These are phyloP conservation scores for Sebastes kiyomatsui DNA, from an alignment of 2,797 vertebrate species.

Conservation along the genomic window DNA sequence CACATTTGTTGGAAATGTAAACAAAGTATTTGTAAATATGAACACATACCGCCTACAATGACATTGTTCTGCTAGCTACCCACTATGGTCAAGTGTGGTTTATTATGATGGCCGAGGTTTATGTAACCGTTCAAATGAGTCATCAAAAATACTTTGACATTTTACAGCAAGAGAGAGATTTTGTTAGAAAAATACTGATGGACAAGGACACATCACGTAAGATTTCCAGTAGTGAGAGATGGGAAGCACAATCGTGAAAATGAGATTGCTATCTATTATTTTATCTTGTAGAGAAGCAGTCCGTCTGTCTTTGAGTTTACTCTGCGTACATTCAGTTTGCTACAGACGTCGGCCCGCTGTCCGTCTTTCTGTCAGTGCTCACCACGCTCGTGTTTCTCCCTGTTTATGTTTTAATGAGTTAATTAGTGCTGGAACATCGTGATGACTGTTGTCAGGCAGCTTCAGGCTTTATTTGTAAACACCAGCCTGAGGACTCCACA, in stretches of 20 bases:
- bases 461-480: constrained; percentile 64
- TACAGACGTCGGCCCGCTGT: neutral
- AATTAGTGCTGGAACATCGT: constrained; percentile 59
- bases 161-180: neutral
- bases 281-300: neutral
- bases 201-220: neutral
- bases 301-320: neutral
- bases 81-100: neutral
- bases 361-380: constrained; percentile 7
- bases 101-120: neutral
- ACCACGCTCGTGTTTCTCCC: constrained; percentile 6
- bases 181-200: neutral
- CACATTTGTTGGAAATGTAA: neutral
- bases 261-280: neutral
- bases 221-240: neutral
- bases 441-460: constrained; percentile 53
- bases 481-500: constrained; percentile 43
- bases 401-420: constrained; percentile 63
- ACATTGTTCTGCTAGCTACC: neutral
- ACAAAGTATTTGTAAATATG: neutral
- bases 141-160: neutral
- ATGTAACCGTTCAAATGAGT: neutral
- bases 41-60: neutral
- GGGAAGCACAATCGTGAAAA: neutral
- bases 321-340: neutral